These are phyloP conservation scores for Hiodon tergisus DNA, from an alignment of 2,113 vertebrate species.

Conservation along the genomic window DNA sequence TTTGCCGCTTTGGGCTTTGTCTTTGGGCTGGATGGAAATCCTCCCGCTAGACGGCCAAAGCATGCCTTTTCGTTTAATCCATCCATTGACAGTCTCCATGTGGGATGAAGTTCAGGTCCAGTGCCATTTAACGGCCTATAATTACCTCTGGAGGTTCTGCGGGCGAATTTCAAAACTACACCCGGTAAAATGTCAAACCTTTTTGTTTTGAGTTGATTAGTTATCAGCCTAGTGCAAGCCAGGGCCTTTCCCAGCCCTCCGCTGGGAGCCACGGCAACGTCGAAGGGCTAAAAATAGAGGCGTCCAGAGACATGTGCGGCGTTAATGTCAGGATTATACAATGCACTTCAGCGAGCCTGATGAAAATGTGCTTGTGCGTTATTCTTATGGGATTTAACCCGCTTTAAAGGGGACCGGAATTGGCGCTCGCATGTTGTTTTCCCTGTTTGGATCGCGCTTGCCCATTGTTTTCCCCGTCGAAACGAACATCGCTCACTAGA, in stretches of 20 bases:
- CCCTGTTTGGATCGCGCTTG: too few relatives aligned
- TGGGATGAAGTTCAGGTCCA: neutral
- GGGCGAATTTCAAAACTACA: neutral
- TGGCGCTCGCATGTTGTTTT: too few relatives aligned
- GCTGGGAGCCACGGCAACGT: neutral
- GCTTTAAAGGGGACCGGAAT: too few relatives aligned
- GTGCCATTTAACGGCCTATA: neutral
- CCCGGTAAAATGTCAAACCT: neutral
- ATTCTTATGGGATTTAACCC: too few relatives aligned
- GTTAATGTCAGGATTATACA: too few relatives aligned
- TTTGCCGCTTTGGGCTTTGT: slow-evolving; percentile 19
- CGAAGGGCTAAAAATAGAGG: too few relatives aligned
- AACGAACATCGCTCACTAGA: too few relatives aligned
- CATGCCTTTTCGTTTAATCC: neutral
- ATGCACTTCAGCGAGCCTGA: too few relatives aligned
- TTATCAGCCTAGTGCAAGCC: neutral
- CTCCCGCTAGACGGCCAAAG: neutral
- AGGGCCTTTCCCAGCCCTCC: neutral
- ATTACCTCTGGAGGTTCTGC: neutral
- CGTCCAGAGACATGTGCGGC: too few relatives aligned
- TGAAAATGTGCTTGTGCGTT: too few relatives aligned
- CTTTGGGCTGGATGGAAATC: neutral
- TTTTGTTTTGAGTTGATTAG: neutral
- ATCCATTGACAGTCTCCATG: neutral
- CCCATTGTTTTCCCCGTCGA: too few relatives aligned